These are phyloP conservation scores for Prorops nasuta DNA, from an alignment of 1,140 invertebrate genomes.

Conservation along the genomic window DNA sequence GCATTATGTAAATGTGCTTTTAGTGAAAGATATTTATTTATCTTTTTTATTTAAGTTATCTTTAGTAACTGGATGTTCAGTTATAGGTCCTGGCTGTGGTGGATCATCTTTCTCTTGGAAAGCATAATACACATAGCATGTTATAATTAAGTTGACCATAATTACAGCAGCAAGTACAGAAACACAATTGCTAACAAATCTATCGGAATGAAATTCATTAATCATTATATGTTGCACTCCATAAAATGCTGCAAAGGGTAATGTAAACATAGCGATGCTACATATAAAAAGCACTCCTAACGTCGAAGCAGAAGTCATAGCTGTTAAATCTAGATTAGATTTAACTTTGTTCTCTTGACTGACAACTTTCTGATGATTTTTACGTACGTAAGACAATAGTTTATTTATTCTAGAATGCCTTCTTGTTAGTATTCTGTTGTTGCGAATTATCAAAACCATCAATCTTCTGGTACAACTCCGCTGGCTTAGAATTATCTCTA, in stretches of 20 bases:
- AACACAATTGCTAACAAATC: slow-evolving; percentile 67
- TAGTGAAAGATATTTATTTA: slow-evolving; percentile 15
- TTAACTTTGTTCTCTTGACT: slow-evolving; percentile 11
- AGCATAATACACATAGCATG: slow-evolving; percentile 74
- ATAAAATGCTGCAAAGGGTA: slow-evolving; percentile 77
- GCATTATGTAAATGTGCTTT: neutral
- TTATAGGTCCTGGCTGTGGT: slow-evolving; percentile 4
- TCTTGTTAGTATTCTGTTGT: slow-evolving; percentile 47
- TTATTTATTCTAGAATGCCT: slow-evolving; percentile 32
- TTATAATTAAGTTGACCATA: slow-evolving; percentile 76
- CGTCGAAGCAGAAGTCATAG: slow-evolving; percentile 44
- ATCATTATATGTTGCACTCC: slow-evolving; percentile 63
- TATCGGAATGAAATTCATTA: slow-evolving; percentile 62
- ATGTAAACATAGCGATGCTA: slow-evolving; percentile 78
- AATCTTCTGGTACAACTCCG: slow-evolving; percentile 16
- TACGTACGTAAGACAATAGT: slow-evolving; percentile 22
- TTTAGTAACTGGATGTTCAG: slow-evolving; percentile 5
- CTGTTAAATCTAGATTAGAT: slow-evolving; percentile 22
- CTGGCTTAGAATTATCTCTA: neutral
- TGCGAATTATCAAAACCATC: slow-evolving; percentile 51
- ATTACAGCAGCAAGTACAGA: slow-evolving; percentile 74
- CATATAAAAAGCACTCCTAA: slow-evolving; percentile 71
- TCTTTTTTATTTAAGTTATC: slow-evolving; percentile 27
- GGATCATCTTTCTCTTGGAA: slow-evolving; percentile 66
- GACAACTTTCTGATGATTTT: slow-evolving; percentile 16